Evolutionary conservation across 2,888 invertebrate genomes (phyloP).

Genomic region (Ophion ellenae): DNA sequence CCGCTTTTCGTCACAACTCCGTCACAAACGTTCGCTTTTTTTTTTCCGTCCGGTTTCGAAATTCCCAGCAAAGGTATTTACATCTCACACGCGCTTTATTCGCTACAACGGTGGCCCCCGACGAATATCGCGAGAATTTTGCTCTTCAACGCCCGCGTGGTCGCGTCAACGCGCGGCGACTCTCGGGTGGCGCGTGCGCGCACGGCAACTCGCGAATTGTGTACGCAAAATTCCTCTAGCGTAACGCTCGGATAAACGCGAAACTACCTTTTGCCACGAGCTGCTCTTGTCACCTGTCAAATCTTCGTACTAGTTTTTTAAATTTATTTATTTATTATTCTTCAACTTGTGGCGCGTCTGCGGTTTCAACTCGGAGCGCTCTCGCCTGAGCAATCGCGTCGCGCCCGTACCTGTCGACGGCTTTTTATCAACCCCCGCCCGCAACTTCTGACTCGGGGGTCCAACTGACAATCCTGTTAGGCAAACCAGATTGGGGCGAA

Average conservation of each 20-base stretch:
- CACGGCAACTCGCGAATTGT: constrained; percentile 11
- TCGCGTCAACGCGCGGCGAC: constrained; percentile 39
- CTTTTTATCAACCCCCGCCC: constrained; percentile 87
- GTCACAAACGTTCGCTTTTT: background rate
- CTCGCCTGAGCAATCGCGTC: constrained; percentile 76
- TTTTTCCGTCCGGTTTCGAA: background rate
- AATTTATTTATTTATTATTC: background rate
- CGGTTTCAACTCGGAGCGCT: constrained; percentile 69
- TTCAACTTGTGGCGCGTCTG: background rate
- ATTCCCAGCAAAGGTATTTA: too few species aligned
- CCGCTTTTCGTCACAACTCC: background rate
- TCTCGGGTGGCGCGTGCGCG: constrained; percentile 13
- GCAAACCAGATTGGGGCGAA: constrained; percentile 91
- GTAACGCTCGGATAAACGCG: background rate
- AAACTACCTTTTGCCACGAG: constrained; percentile 2
- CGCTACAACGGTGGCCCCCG: background rate
- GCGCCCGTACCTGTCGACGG: constrained; percentile 78
- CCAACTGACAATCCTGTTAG: constrained; percentile 89
- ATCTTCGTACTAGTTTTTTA: background rate
- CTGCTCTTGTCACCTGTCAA: background rate
- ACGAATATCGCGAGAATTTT: background rate
- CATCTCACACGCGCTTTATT: background rate
- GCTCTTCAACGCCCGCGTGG: constrained; percentile 30
- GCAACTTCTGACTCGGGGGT: constrained; percentile 72
- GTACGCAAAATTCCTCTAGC: constrained; percentile 3